Base-by-base conservation (phyloP, 2,113 vertebrate genomes). In the Podocnemis expansa region DNA sequence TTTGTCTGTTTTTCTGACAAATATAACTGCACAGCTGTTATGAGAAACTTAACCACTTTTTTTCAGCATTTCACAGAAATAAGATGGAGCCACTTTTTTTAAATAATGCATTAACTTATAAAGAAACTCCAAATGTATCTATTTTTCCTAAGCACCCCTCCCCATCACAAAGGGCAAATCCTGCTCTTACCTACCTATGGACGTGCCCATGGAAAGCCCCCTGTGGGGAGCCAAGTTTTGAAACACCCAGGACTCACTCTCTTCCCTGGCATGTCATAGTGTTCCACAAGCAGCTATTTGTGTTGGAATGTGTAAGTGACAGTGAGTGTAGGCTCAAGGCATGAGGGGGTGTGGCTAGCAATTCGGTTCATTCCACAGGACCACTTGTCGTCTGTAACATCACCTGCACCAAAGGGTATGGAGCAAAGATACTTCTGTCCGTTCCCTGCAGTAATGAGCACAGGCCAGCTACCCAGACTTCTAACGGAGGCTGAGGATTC, bases 1-100 rank as follows among this genome's bases (percentile, higher is more conserved):
- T 87, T 91, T 94, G 88, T 92, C 87, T 89, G 24, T 85, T 89
- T 95, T 82, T 27, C 10, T 93, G 55, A 79, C 27, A 79, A 52
- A 85, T 24, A 73, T 45, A 79, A 91, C 89, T 83, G 0, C 91
- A 83, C 76, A 89, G 89, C 70, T 93, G 34, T 56, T 63, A 25
- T 78, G 14, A 78, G 87, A 96, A 96, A 84, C 4, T 80, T 75
- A 91, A 91, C 14, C 34, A 52, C 4, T 73, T 88, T 93, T 51
- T 96, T 93, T 90, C 93, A 70, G 27, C 21, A 27, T 82, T 31
- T 2, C 73, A 27, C 4, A 82, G 67, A 91, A 52, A 90, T 27
- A 45, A 84, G 93, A 8, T 51, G 14, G 89, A 75, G 31, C n/a
- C 85, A n/a, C 58, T n/a, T 67, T 34, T 45, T 67, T 34, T 29